Base-by-base conservation (phyloP, 2,888 invertebrate genomes). In the Eupeodes latifasciatus region DNA sequence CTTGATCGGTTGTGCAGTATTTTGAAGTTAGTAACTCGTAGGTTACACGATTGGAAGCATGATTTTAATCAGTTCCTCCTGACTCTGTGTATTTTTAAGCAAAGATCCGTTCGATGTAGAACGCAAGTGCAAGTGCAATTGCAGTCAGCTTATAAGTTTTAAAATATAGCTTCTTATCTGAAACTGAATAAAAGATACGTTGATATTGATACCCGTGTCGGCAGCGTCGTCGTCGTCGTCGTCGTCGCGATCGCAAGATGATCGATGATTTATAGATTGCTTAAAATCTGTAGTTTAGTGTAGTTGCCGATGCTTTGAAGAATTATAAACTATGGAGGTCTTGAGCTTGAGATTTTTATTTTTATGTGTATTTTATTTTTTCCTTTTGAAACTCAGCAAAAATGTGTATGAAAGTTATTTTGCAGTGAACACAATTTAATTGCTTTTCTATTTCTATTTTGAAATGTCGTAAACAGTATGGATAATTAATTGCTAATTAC, bases 311-410 rank as follows among this genome's bases (percentile, higher is more conserved):
- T 27, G 40, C 40, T 9, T 51, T 66, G 44, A 34, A 27, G 27
- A 27, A 27, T 27, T 27, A 27, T 27, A 3, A 51, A 85, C 78
- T 80, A 91, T 91, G 91, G 90, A 91, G 90, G 81, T 90, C 61
- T 89, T 90, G 81, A 90, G 90, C 71, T 90, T 90, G 90, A 90
- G 89, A 79, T 91, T 91, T 85, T 76, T 90, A 19, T 69, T 82
- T 57, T 78, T 91, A 55, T 91, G 91, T 83, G 81, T 90, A 72
- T 90, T 91, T 84, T 91, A 91, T 77, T 91, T 91, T 74, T 77
- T 90, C 27, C 74, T 91, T 57, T 80, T 91, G 14, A 89, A 79
- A 83, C 71, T 90, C 19, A 75, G 89, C 57, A 83, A 79, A 62
- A 89, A 77, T 78, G 55, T 91, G 55, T 89, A 87, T 49, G 74